Evolutionary conservation across 2,888 invertebrate species (phyloP).

Genomic region (Chaetogeoica ovagalla): DNA sequence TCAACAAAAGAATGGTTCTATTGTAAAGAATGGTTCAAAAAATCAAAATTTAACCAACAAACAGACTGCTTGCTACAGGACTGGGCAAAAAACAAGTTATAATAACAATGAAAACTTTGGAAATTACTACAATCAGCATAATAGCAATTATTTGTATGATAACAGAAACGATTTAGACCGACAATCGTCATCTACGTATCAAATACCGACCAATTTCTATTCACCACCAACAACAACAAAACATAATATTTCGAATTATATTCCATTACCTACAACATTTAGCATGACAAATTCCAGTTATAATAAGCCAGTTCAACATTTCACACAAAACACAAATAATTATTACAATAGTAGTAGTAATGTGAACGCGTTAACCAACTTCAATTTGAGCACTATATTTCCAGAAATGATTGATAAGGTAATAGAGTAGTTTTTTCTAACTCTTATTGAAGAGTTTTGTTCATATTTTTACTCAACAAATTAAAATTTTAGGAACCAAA

Average conservation of each 20-base stretch:
- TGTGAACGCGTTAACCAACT: constrained; percentile 66
- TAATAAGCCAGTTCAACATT: constrained; percentile 50
- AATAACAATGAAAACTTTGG: constrained; percentile 44
- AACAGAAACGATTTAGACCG: constrained; percentile 42
- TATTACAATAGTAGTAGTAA: constrained; percentile 37
- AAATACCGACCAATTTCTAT: constrained; percentile 45
- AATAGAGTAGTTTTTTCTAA: constrained; percentile 34
- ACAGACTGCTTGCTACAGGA: constrained; percentile 37
- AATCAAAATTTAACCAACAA: constrained; percentile 42
- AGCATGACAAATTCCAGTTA: constrained; percentile 43
- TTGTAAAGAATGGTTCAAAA: constrained; percentile 25
- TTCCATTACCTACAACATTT: constrained; percentile 47
- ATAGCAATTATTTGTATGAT: constrained; percentile 49
- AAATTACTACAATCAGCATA: constrained; percentile 41
- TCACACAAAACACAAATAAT: constrained; percentile 45
- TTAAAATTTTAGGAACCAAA: constrained; percentile 42
- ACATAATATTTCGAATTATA: constrained; percentile 50
- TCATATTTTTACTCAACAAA: neutral
- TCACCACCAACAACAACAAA: constrained; percentile 35
- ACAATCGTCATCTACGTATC: constrained; percentile 45
- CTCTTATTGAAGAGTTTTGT: neutral
- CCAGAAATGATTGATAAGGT: constrained; percentile 76
- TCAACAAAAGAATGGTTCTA: constrained; percentile 47
- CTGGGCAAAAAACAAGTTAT: constrained; percentile 39
- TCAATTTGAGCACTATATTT: constrained; percentile 80